Base-by-base conservation (phyloP, 2,113 vertebrate species). In the Mus spicilegus region DNA sequence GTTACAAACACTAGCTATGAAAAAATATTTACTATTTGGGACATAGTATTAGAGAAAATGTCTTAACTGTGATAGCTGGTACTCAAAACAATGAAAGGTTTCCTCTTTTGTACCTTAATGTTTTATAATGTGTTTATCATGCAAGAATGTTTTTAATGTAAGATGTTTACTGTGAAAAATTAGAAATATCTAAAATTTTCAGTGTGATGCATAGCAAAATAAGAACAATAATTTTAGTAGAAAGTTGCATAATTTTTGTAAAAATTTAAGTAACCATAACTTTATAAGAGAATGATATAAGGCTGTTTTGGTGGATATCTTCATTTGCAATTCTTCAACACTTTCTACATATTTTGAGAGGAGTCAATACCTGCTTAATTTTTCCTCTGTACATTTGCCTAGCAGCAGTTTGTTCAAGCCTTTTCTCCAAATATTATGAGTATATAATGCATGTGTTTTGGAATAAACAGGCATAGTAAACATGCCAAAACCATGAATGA, bases 151-250 rank as follows among this genome's bases (percentile, higher is more conserved):
- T 96, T 92, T 93, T 39, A 81, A 85, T 51, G 54, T 75, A 96
- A 87, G 6, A 30, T 73, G 73, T 89, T 90, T 95, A 90, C 36
- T 85, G 16, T 90, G 51, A 7, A 42, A 94, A 96, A 87, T 82
- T 33, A 89, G 30, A 75, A 89, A 33, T 8, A 73, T 65, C 36
- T 75, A 90, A 69, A 65, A 56, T 90, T 95, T 96, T 76, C 54
- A 97, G 42, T 54, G 11, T 73, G 51, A 82, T 81, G 17, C 17
- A 82, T 75, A 92, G 16, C 51, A 93, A 89, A 96, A 5, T 1
- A 22, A 76, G 51, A 9, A 22, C 86, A 56, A 86, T 92, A 93
- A 72, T 26, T 49, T 89, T 91, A 92, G 10, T 65, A 70, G 14
- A 93, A 87, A 30, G 14, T 36, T 77, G 72, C 63, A 91, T 73